A percentile compares a stretch with the other conserved stretches of the same genome.
Evolutionary conservation across 1,140 invertebrate species (phyloP).

Genomic region (Formica exsecta): DNA sequence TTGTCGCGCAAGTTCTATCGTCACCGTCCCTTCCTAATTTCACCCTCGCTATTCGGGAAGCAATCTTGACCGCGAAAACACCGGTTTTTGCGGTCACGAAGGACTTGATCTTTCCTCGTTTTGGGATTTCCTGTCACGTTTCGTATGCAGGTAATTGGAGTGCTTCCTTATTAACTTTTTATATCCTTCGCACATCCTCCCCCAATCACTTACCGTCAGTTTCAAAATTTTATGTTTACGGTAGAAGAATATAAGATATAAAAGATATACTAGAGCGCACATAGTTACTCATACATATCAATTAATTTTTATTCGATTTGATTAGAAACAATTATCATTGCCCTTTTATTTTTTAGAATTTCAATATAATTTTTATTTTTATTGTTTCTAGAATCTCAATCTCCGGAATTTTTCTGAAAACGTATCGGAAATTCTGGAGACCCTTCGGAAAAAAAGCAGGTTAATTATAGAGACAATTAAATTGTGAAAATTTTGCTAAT

Average conservation of each 20-base stretch:
- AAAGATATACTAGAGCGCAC: background rate
- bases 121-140: slow-evolving; percentile 64
- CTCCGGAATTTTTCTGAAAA: background rate
- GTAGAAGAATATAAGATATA: background rate
- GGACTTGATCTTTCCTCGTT: slow-evolving; percentile 42
- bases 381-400: background rate
- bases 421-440: background rate
- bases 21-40: slow-evolving; percentile 63
- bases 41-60: slow-evolving; percentile 28
- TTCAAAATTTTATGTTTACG: background rate
- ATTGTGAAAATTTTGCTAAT: background rate
- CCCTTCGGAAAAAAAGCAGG: background rate
- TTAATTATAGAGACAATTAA: slow-evolving; percentile 5
- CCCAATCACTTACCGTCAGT: background rate
- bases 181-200: background rate
- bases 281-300: background rate
- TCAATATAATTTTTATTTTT: background rate
- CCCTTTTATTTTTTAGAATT: background rate
- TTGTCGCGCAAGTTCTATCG: slow-evolving; percentile 66
- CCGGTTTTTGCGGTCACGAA: slow-evolving; percentile 66
- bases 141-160: slow-evolving; percentile 36
- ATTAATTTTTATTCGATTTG: background rate
- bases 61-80: slow-evolving; percentile 72
- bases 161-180: slow-evolving; percentile 33
- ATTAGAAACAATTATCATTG: background rate